A percentile compares a stretch with the other conserved stretches of the same genome.
These are phyloP conservation scores for Carassius carassius DNA, from an alignment of 2,113 vertebrate genomes.

Conservation along the genomic window DNA sequence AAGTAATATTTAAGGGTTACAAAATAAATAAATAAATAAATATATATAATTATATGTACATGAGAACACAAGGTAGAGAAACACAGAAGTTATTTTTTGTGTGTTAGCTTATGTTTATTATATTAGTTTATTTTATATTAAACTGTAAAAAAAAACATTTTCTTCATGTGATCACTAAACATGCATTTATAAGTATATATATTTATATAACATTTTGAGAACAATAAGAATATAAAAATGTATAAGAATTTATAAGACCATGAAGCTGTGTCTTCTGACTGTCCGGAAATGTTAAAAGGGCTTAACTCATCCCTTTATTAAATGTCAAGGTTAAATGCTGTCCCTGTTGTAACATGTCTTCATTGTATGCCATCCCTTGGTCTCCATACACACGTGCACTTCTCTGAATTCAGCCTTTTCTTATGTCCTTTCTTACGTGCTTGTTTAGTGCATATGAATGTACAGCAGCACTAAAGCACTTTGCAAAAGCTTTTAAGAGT, in stretches of 20 bases:
- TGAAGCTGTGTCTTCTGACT: not conserved
- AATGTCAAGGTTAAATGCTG: not conserved
- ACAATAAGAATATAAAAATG: too few relatives aligned
- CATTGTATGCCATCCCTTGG: not conserved
- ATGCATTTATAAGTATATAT: not conserved
- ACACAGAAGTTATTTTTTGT: not conserved
- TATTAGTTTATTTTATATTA: not conserved
- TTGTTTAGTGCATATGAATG: not conserved
- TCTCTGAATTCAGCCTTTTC: not conserved
- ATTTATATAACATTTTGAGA: too few relatives aligned
- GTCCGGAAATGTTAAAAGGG: not conserved
- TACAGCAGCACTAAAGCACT: not conserved
- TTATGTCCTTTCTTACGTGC: too few relatives aligned
- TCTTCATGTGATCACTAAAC: not conserved
- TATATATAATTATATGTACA: not conserved
- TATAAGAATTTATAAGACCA: not conserved
- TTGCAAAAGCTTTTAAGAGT: not conserved
- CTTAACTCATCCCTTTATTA: not conserved
- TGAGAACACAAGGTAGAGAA: not conserved
- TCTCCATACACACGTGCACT: not conserved
- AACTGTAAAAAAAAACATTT: not conserved
- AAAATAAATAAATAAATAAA: too few relatives aligned
- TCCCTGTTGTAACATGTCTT: constrained; percentile 11
- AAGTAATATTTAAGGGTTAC: not conserved
- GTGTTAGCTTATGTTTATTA: not conserved